Evolutionary conservation across 2,113 vertebrate genomes (phyloP).

Genomic region (Edolisoma coerulescens): DNA sequence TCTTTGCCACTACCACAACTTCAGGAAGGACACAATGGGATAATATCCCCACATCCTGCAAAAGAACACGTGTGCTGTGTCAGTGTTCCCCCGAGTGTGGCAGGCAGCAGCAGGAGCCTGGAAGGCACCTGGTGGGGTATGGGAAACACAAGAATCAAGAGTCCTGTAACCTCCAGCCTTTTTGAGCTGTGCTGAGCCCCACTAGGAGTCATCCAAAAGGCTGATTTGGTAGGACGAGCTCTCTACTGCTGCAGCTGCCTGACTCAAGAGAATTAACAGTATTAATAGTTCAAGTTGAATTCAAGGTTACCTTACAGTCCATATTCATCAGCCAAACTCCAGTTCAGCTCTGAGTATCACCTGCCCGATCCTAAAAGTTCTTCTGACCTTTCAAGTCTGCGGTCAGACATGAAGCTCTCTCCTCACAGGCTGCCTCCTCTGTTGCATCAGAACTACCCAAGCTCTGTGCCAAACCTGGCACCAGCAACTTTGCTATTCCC

Average conservation of each 20-base stretch:
- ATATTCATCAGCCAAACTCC: background rate
- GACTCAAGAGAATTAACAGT: background rate
- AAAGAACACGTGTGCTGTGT: background rate
- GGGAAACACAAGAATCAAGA: background rate
- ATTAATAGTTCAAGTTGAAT: background rate
- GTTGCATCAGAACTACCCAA: background rate
- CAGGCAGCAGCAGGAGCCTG: background rate
- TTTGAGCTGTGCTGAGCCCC: background rate
- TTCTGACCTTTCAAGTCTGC: background rate
- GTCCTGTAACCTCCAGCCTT: background rate
- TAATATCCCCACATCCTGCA: background rate
- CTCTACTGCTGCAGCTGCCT: background rate
- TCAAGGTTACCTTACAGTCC: background rate
- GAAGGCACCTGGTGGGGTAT: background rate
- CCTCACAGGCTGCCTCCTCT: background rate
- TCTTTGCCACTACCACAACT: background rate
- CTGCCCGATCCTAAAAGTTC: background rate
- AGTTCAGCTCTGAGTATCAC: background rate
- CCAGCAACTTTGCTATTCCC: background rate
- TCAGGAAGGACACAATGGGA: background rate
- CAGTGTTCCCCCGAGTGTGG: background rate
- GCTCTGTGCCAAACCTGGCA: background rate
- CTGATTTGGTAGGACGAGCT: background rate
- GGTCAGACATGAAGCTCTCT: background rate
- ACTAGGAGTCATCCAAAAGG: background rate